Conservation (phyloP, 2,797 vertebrate species). For the Coracias cyanogaster region DNA sequence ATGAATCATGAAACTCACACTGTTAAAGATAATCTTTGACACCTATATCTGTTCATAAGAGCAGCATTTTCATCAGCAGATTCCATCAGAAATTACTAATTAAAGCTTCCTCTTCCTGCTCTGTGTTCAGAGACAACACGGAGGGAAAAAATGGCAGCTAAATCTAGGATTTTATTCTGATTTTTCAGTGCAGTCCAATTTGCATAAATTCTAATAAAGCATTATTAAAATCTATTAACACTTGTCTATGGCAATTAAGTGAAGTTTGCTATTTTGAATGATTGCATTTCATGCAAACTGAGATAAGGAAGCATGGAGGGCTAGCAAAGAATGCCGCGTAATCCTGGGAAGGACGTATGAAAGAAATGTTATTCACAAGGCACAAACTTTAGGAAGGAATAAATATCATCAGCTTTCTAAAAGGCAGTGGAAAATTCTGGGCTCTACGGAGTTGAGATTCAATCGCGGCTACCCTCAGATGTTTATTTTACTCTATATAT, state of each 20-base stretch:
- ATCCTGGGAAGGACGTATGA: conserved; percentile 34
- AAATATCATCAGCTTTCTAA: conserved; percentile 61
- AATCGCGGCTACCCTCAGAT: conserved; percentile 65
- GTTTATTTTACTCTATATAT: conserved; percentile 71
- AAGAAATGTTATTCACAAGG: conserved; percentile 10
- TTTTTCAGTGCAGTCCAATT: conserved; percentile 73
- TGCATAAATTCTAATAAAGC: conserved; percentile 84
- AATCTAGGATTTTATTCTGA: conserved; percentile 75
- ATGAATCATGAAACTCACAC: conserved; percentile 71
- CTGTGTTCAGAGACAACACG: conserved; percentile 63
- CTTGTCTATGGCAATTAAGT: conserved; percentile 84
- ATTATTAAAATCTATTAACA: conserved; percentile 86
- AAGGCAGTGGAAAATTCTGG: conserved; percentile 64
- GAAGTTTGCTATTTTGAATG: conserved; percentile 78
- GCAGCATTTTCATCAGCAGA: conserved; percentile 69
- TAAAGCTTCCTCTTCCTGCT: conserved; percentile 57
- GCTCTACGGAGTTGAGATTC: conserved; percentile 57
- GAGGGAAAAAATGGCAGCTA: conserved; percentile 32
- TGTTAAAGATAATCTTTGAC: conserved; percentile 78
- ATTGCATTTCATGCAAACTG: conserved; percentile 72
- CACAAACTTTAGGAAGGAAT: conserved; percentile 48
- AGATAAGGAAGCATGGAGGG: conserved; percentile 61
- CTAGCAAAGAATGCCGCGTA: conserved; percentile 54
- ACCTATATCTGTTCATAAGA: conserved; percentile 72
- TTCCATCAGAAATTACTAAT: conserved; percentile 75